Evolutionary conservation across 2,888 invertebrate species (phyloP), one percentile per base, ranked within the genome.

Genomic region (Lissonota sp.): DNA sequence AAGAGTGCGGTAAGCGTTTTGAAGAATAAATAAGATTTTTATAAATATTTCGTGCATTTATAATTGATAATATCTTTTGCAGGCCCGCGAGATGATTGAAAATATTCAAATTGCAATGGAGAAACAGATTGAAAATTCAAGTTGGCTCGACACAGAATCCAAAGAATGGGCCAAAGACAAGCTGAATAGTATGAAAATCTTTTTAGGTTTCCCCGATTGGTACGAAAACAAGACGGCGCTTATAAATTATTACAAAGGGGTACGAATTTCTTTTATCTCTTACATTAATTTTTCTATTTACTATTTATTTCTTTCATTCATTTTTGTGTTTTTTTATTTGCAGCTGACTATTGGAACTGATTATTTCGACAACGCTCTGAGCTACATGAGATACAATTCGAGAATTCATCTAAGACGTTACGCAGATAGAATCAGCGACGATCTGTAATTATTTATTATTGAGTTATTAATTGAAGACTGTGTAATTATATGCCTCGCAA

Each of bases 181-280:
- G 90, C 93, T 92, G 0, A 87, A 92, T 60, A 90, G 92, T 6
- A 94, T 94, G 91, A 91, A 91, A 67, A 92, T 93, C 63, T 92
- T 93, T 71, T 93, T 95, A 75, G 95, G 94, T 0, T 95, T 94
- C 86, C 94, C 95, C 3, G 94, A 94, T 73, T 95, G 94, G 90
- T 93, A 94, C 75, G 89, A 93, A 40, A 93, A 94, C 85, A 89
- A 92, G 40, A 89, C 90, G 10, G 90, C 93, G 72, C 88, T 95
- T 42, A 93, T 94, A 81, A 90, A 92, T 5, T 93, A 93, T 85
- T 94, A 94, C 84, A 89, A 91, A 78, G 93, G 92, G 82, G 94
- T 94, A 89, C 88, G 91, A n/a, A n/a, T n/a, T n/a, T n/a, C n/a
- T n/a, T n/a, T n/a, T n/a, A n/a, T n/a, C n/a, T n/a, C n/a, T n/a